These are phyloP conservation scores for Sebastes itinus DNA, from an alignment of 2,797 vertebrate genomes.

Conservation along the genomic window DNA sequence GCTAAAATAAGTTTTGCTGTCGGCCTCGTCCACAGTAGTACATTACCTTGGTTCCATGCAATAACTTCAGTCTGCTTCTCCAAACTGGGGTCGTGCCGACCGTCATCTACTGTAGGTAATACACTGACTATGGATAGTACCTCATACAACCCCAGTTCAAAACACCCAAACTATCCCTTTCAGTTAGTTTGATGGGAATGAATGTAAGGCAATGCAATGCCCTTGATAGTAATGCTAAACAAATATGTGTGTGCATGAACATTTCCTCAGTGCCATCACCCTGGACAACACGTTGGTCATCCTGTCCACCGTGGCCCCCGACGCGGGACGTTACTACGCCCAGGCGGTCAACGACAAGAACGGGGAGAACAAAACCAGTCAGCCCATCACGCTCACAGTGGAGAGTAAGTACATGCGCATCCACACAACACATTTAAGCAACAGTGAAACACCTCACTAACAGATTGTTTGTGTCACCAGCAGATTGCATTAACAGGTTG, in stretches of 20 bases:
- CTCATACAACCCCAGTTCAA: background rate
- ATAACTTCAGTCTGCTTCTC: background rate
- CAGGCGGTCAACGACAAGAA: slow-evolving; percentile 99
- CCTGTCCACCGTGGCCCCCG: slow-evolving; percentile 94
- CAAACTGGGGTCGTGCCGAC: background rate
- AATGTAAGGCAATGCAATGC: no score
- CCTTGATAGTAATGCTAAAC: background rate
- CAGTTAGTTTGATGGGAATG: background rate
- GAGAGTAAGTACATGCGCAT: slow-evolving; percentile 86
- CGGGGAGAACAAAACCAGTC: slow-evolving; percentile 98
- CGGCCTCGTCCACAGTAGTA: no score
- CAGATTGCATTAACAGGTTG: slow-evolving; percentile 30
- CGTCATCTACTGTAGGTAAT: background rate
- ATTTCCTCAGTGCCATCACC: slow-evolving; percentile 89
- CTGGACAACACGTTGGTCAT: slow-evolving; percentile 97
- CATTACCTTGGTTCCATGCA: no score
- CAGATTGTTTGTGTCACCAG: slow-evolving; percentile 29
- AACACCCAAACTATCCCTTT: no score
- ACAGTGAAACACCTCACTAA: slow-evolving; percentile 3
- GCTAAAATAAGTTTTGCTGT: no score
- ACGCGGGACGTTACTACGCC: slow-evolving; percentile 94
- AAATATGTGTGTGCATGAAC: slow-evolving; percentile 8
- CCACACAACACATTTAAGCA: background rate
- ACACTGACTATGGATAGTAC: background rate
- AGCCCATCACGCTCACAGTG: slow-evolving; percentile 90